A percentile compares a stretch with the other conserved stretches of the same genome.
phyloP scores from a whole-genome alignment of 2,797 vertebrate genomes.

The Synanceia verrucosa region DNA sequence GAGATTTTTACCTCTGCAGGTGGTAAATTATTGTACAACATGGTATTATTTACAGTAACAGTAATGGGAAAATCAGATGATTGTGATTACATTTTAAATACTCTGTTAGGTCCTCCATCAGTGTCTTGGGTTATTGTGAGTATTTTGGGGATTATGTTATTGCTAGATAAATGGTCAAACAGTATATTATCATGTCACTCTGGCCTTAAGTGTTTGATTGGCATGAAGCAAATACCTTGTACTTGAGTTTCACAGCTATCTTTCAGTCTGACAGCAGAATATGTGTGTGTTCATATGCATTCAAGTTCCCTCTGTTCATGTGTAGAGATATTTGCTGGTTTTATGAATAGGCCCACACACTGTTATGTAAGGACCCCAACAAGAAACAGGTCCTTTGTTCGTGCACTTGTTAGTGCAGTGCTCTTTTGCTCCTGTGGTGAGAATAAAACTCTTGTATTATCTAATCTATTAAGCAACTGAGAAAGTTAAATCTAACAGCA shows the following conservation, averaged over 20 bases:
- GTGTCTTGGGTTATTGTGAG: not conserved
- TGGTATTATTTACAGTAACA: constrained; percentile 4
- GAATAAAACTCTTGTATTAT: not conserved
- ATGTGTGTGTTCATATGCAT: not conserved
- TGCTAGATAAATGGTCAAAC: not conserved
- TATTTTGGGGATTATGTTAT: not conserved
- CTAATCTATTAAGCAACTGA: not conserved
- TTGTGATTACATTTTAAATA: not conserved
- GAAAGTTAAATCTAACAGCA: not conserved
- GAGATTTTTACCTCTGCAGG: not conserved
- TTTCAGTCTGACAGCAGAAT: constrained; percentile 34
- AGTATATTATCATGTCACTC: not conserved
- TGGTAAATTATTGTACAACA: not conserved
- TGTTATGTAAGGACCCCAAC: constrained; percentile 2
- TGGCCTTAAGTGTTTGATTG: constrained; percentile 18
- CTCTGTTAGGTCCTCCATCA: not conserved
- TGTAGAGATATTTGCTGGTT: constrained; percentile 1
- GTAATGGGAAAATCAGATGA: not conserved
- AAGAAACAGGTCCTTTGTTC: constrained; percentile 8
- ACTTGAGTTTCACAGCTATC: constrained; percentile 40
- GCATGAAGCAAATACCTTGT: constrained; percentile 27
- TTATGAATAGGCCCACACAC: constrained; percentile 4
- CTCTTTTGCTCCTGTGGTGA: not conserved
- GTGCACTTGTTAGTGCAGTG: not conserved
- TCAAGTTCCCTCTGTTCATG: not conserved